Base-by-base conservation (phyloP, 2,888 invertebrate species). In the Syrphus vitripennis region DNA sequence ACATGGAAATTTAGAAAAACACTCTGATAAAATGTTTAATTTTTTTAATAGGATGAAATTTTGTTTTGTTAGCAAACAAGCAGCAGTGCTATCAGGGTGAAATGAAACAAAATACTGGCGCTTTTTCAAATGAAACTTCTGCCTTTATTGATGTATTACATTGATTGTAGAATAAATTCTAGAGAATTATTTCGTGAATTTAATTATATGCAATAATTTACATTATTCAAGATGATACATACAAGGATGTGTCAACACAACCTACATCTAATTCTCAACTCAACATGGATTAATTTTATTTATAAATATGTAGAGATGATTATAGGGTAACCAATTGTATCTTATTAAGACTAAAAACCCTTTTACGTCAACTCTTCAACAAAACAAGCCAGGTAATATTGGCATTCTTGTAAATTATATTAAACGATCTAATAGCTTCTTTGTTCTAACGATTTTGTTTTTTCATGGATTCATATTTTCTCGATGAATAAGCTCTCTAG, bases 101-200 rank as follows among this genome's bases (percentile, higher is more conserved):
- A 26, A 24, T 45, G 26, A 55, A 71, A 59, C 7, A 37, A 29
- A 48, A 50, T 50, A 82, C 82, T 82, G 82, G 14, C 24, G 29
- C 29, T 42, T 57, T 37, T 29, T 14, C 24, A 34, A 34, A 69
- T 6, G 50, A 50, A 16, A 59, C 57, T 19, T 77, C 72, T 77
- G 71, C 34, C 50, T 82, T 72, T 77, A 78, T 82, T 72, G 40
- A 67, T 53, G 14, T 59, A 50, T 45, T 4, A n/a, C n/a, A n/a
- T n/a, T n/a, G n/a, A n/a, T n/a, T n/a, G n/a, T 24, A 12, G 45
- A 59, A 26, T 61, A 26, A 10, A 16, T 7, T 71, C 29, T 42
- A 2, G 6, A 4, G 5, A 37, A 50, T 24, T 19, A 70, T 40
- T 63, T 70, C 14, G 50, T 53, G 1, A 5, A 34, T 34, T 19